Evolutionary conservation across 2,888 invertebrate species (phyloP), one percentile per base, ranked within the genome.

Genomic region (Rotaria magnacalcarata): DNA sequence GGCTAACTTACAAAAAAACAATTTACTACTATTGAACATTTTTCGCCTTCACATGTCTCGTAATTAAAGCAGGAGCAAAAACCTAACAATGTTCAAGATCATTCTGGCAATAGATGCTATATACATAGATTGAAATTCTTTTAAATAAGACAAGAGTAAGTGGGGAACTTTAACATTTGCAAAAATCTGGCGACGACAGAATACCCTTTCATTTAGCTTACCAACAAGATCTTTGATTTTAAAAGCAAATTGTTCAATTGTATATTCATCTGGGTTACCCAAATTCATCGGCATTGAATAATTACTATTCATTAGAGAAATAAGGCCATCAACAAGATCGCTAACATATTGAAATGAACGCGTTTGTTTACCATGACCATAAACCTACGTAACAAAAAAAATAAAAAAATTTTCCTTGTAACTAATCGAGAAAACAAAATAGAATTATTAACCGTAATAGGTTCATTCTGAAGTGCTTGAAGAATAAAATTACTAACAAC

Each of bases 401-500:
- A 52, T 11, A 52, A 52, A 52, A 52, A 52, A 2, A 34, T 2
- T 34, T 34, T 34, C 34, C 34, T 34, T 34, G 2, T 34, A 34
- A 16, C 52, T 16, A 52, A 52, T 16, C 14, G 16, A 52, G 16
- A 16, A 14, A 52, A 52, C 4, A 16, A 52, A 50, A 14, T 50
- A 50, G 8, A 8, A 50, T 50, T 6, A 6, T 5, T 47, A 47
- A 96, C 96, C 7, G 97, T 97, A 86, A 99, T 96, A 5, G 95
- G 95, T 90, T 97, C 94, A 90, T 96, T 95, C 90, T 96, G 95
- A 87, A 99, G 92, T 0, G 97, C 96, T 92, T 99, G 98, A 88
- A 98, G 93, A 88, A 99, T 96, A 89, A 99, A 99, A 92, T 99
- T 99, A 24, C 97, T 97, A 1, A 99, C 98, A 0, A 99, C 97